Evolutionary conservation across 2,113 vertebrate species (phyloP).

Genomic region (Ornithorhynchus anatinus): DNA sequence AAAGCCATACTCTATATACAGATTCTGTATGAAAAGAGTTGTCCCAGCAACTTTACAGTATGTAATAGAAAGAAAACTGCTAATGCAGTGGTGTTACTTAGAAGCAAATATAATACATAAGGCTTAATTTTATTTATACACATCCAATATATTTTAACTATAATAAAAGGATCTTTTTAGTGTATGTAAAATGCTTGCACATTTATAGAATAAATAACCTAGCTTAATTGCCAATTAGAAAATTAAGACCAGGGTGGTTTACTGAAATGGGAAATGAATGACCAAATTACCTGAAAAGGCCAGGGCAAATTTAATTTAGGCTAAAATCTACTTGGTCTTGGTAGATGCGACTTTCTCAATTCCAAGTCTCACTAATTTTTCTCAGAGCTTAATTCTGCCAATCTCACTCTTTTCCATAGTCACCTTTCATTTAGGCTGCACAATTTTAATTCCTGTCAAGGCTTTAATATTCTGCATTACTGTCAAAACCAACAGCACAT

Average conservation of each 20-base stretch:
- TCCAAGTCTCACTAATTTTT: slow-evolving; percentile 30
- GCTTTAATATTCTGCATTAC: slow-evolving; percentile 45
- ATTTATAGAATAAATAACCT: slow-evolving; percentile 51
- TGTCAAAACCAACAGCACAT: slow-evolving; percentile 39
- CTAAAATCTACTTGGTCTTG: slow-evolving; percentile 42
- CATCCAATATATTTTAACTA: slow-evolving; percentile 60
- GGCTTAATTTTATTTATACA: slow-evolving; percentile 55
- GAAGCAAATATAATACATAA: slow-evolving; percentile 65
- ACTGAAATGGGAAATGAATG: slow-evolving; percentile 38
- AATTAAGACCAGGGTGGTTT: slow-evolving; percentile 39
- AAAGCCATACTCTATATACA: slow-evolving; percentile 30
- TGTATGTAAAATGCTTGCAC: slow-evolving; percentile 45
- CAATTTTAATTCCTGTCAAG: slow-evolving; percentile 33
- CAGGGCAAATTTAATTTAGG: slow-evolving; percentile 37
- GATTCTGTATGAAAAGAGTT: slow-evolving; percentile 61
- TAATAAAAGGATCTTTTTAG: slow-evolving; percentile 46
- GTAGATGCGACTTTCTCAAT: slow-evolving; percentile 38
- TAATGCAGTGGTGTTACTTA: slow-evolving; percentile 45
- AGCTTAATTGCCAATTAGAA: slow-evolving; percentile 48
- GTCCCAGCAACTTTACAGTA: slow-evolving; percentile 68
- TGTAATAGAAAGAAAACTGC: slow-evolving; percentile 53
- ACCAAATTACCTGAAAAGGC: slow-evolving; percentile 34
- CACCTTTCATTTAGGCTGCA: slow-evolving; percentile 25
- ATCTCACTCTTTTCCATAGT: slow-evolving; percentile 15
- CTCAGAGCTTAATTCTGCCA: slow-evolving; percentile 23